These are phyloP conservation scores for Syrphus vitripennis DNA, from an alignment of 2,888 invertebrate species.

Conservation along the genomic window DNA sequence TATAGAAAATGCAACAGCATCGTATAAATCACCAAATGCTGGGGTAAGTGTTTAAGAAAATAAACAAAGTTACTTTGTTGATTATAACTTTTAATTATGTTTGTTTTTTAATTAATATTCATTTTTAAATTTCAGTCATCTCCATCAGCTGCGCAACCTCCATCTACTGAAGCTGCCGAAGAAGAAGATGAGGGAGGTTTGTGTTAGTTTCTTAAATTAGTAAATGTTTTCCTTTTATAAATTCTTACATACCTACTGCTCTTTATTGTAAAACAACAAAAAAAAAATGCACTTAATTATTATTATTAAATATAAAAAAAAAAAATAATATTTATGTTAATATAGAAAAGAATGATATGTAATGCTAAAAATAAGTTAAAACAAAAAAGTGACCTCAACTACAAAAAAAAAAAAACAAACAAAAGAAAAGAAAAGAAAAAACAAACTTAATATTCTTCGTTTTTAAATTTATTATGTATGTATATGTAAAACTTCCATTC, in stretches of 20 bases:
- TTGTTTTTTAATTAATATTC: too few relatives aligned
- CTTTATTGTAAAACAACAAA: conserved; percentile 48
- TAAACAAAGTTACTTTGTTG: not conserved
- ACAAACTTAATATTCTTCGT: conserved; percentile 34
- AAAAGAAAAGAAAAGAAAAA: conserved; percentile 14
- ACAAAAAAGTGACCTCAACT: conserved; percentile 63
- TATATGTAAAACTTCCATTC: conserved; percentile 41
- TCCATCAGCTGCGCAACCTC: conserved; percentile 58
- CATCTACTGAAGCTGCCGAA: conserved; percentile 56
- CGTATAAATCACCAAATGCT: conserved; percentile 77
- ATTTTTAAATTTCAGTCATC: conserved; percentile 45
- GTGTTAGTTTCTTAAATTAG: conserved; percentile 70
- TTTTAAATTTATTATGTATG: conserved; percentile 26
- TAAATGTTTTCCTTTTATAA: conserved; percentile 56
- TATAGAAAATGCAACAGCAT: conserved; percentile 87
- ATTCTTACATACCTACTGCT: conserved; percentile 53
- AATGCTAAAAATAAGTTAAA: conserved; percentile 32
- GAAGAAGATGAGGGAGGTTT: conserved; percentile 72
- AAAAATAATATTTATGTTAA: conserved; percentile 32
- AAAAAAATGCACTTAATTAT: conserved; percentile 50
- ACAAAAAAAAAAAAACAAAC: conserved; percentile 15
- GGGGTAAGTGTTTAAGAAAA: conserved; percentile 68
- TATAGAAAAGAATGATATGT: conserved; percentile 34
- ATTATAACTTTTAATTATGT: not conserved
- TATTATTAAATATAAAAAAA: conserved; percentile 5